phyloP scores from a whole-genome alignment of 2,797 vertebrate genomes.

The Lophius americanus region DNA sequence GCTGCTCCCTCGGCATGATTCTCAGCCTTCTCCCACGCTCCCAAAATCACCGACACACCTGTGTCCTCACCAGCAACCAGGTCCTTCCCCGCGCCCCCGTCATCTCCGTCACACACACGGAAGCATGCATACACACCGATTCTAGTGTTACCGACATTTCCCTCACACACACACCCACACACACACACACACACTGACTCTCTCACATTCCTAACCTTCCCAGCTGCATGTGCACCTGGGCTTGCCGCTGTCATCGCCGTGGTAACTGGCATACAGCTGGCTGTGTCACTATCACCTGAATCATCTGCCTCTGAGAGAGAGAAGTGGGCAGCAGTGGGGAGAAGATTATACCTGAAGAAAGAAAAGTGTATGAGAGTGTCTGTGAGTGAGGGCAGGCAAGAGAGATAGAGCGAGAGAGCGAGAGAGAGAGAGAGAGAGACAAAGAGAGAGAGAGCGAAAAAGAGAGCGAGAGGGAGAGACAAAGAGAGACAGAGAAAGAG shows the following conservation, averaged over 20 bases:
- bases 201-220: conserved; percentile 65
- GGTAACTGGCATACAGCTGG: conserved; percentile 78
- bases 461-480: conserved; percentile 1
- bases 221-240: conserved; percentile 79
- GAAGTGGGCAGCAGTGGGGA: conserved; percentile 35
- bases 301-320: conserved; percentile 68
- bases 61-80: conserved; percentile 53
- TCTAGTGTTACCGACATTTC: conserved; percentile 44
- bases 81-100: conserved; percentile 9
- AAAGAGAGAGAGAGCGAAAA: neutral
- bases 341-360: conserved; percentile 12
- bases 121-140: conserved; percentile 46
- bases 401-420: neutral
- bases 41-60: conserved; percentile 66
- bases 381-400: conserved; percentile 7
- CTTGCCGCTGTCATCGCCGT: conserved; percentile 74
- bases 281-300: conserved; percentile 72
- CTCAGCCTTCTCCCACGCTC: conserved; percentile 64
- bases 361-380: conserved; percentile 10
- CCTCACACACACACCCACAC: neutral
- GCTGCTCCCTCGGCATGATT: conserved; percentile 25
- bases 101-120: conserved; percentile 33
- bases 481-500: no score
- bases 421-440: neutral
- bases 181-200: conserved; percentile 33